Evolutionary conservation across 2,888 invertebrate genomes (phyloP).

Genomic region (Phania funesta): DNA sequence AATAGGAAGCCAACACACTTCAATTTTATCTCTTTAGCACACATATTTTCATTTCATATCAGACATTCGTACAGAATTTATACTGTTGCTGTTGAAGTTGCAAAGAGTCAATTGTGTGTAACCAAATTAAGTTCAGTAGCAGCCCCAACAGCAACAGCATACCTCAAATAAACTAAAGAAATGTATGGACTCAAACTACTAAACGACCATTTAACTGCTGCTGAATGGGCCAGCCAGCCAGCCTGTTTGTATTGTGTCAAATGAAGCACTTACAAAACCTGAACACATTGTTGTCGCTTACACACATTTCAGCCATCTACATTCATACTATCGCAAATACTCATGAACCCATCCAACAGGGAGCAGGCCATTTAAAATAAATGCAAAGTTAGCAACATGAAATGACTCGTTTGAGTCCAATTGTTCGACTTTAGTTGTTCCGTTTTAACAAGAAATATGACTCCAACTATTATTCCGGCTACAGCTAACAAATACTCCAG

Average conservation of each 20-base stretch:
- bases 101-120: constrained; percentile 78
- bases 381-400: constrained; percentile 63
- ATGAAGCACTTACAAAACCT: constrained; percentile 52
- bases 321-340: constrained; percentile 5
- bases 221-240: constrained; percentile 14
- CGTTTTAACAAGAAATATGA: constrained; percentile 32
- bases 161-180: constrained; percentile 38
- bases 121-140: constrained; percentile 77
- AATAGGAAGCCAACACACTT: background rate
- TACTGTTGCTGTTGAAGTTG: constrained; percentile 17
- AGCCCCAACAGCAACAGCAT: background rate
- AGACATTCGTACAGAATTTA: constrained; percentile 7
- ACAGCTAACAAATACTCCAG: background rate
- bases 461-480: constrained; percentile 19
- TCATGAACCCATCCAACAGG: background rate
- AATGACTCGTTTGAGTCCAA: constrained; percentile 57
- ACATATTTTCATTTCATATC: background rate
- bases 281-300: constrained; percentile 51
- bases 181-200: background rate
- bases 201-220: constrained; percentile 1
- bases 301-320: constrained; percentile 20
- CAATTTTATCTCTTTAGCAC: background rate
- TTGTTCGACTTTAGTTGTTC: constrained; percentile 50
- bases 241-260: constrained; percentile 43
- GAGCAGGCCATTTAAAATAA: constrained; percentile 61